A percentile compares a stretch with the other conserved stretches of the same genome.
Evolutionary conservation across 2,888 invertebrate genomes (phyloP).

Genomic region (Heliconius ismenius): DNA sequence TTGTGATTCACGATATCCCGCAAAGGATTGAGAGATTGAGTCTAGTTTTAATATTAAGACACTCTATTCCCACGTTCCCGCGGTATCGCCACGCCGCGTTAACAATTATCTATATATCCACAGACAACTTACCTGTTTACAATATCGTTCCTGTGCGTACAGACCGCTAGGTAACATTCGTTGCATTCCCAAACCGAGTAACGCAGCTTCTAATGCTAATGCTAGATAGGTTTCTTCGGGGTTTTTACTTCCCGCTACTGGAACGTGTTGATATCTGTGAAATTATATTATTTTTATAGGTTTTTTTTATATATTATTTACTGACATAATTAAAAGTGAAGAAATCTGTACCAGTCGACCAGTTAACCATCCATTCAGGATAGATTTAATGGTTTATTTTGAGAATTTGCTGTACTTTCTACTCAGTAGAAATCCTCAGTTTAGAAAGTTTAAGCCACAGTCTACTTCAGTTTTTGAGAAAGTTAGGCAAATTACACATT

Average conservation of each 20-base stretch:
- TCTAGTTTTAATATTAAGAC: background rate
- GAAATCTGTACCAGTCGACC: too few species aligned
- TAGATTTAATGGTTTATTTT: too few species aligned
- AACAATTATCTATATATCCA: background rate
- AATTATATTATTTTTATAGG: background rate
- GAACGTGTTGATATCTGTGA: conserved; percentile 87
- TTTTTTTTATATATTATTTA: background rate
- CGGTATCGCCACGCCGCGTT: background rate
- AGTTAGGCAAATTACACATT: too few species aligned
- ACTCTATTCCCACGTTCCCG: too few species aligned
- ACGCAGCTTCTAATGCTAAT: conserved; percentile 88
- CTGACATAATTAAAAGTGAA: too few species aligned
- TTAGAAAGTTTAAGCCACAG: too few species aligned
- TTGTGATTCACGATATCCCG: too few species aligned
- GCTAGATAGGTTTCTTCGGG: conserved; percentile 88
- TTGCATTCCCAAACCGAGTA: conserved; percentile 90
- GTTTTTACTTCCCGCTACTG: conserved; percentile 88
- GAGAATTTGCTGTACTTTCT: too few species aligned
- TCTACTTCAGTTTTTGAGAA: too few species aligned
- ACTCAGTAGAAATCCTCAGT: too few species aligned
- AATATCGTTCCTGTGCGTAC: conserved; percentile 86
- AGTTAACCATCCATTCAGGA: too few species aligned
- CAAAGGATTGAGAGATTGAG: too few species aligned
- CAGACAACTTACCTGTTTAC: conserved; percentile 67
- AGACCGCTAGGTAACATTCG: conserved; percentile 89